A percentile compares a stretch with the other conserved stretches of the same genome.
Evolutionary conservation across 2,888 invertebrate species (phyloP).

Genomic region (Metellina segmentata): DNA sequence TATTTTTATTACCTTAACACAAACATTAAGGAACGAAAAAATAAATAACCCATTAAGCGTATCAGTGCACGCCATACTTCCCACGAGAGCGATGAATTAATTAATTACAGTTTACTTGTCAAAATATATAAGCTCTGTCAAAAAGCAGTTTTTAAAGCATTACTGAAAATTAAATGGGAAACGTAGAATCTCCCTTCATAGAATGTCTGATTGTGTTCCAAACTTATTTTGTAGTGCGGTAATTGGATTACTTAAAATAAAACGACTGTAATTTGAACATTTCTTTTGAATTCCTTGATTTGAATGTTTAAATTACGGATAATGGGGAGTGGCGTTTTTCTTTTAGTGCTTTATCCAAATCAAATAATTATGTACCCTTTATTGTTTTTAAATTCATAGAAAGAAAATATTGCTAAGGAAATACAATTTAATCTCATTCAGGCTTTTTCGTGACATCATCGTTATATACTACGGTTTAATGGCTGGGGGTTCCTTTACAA

Average conservation of each 20-base stretch:
- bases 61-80: background rate
- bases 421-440: too few species aligned
- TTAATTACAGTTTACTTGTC: constrained; percentile 14
- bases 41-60: background rate
- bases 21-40: background rate
- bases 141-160: constrained; percentile 17
- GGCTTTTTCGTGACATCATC: too few species aligned
- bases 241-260: constrained; percentile 33
- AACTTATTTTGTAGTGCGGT: background rate
- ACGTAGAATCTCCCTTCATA: background rate
- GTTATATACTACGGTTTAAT: too few species aligned
- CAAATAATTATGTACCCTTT: constrained; percentile 2
- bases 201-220: background rate
- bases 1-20: background rate
- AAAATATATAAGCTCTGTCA: background rate
- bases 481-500: too few species aligned
- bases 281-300: constrained; percentile 10
- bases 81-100: background rate
- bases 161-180: constrained; percentile 6
- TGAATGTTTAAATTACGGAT: background rate
- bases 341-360: background rate
- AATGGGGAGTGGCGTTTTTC: background rate
- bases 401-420: too few species aligned
- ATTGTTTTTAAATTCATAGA: background rate
- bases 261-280: background rate